phyloP scores from a whole-genome alignment of 2,797 vertebrate genomes.

The Siniperca scherzeri region DNA sequence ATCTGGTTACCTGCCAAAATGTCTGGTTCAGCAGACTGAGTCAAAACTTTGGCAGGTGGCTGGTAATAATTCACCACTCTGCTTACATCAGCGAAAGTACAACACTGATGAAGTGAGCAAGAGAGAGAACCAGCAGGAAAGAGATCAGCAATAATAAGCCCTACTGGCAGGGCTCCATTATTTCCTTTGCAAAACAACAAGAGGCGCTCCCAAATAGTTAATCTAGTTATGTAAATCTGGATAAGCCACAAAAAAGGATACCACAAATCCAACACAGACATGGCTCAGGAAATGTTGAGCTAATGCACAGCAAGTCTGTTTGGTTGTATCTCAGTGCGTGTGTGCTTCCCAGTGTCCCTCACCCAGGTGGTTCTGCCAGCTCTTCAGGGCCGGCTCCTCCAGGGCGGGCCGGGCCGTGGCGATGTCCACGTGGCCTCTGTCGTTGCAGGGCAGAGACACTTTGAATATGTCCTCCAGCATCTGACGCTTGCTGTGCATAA shows the following conservation, averaged over 20 bases:
- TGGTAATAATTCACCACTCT: background rate
- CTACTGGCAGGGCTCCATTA: background rate
- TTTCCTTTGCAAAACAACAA: constrained; percentile 20
- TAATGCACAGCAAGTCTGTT: too few relatives aligned
- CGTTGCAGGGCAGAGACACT: constrained; percentile 95
- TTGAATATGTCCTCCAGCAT: constrained; percentile 97
- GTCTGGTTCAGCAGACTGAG: constrained; percentile 29
- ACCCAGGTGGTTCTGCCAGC: constrained; percentile 99
- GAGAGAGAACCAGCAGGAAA: background rate
- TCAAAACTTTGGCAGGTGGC: constrained; percentile 9
- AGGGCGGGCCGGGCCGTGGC: constrained; percentile 89
- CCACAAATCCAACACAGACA: background rate
- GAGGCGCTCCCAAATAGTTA: background rate
- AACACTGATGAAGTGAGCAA: background rate
- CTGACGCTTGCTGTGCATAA: constrained; percentile 97
- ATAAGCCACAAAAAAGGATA: background rate
- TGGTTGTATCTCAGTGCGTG: background rate
- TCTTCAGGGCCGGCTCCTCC: constrained; percentile 95
- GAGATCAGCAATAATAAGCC: background rate
- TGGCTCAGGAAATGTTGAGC: background rate
- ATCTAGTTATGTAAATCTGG: constrained; percentile 8
- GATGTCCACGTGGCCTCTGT: constrained; percentile 97
- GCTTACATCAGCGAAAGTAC: constrained; percentile 13
- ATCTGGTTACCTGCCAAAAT: constrained; percentile 3
- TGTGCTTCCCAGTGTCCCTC: constrained; percentile 54